Conservation (phyloP, 2,797 vertebrate genomes). For the Scyliorhinus canicula region DNA sequence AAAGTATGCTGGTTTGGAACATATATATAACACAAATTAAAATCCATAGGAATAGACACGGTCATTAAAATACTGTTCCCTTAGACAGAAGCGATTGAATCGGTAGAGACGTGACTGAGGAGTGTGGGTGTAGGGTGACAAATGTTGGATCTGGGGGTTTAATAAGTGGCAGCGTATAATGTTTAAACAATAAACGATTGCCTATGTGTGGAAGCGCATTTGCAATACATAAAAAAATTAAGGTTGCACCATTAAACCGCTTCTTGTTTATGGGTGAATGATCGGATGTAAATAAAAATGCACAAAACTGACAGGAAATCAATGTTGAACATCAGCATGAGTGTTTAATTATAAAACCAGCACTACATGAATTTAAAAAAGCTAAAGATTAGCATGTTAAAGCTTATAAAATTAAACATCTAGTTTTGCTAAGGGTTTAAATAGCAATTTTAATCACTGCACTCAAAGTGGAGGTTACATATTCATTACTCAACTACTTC, state of each 20-base stretch:
- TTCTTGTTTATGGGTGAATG: not conserved
- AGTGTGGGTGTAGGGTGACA: not conserved
- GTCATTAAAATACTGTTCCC: not conserved
- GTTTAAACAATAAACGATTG: not conserved
- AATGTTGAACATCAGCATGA: not conserved
- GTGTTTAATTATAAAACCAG: not conserved
- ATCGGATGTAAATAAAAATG: not conserved
- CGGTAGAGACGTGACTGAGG: not conserved
- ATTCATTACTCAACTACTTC: not conserved
- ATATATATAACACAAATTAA: not conserved
- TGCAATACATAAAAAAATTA: not conserved
- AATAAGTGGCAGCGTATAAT: not conserved
- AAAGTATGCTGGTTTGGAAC: not conserved
- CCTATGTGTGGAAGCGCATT: too few relatives aligned
- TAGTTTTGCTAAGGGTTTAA: not conserved
- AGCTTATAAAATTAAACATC: not conserved
- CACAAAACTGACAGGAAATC: not conserved
- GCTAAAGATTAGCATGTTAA: not conserved
- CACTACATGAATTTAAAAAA: not conserved
- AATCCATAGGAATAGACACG: not conserved
- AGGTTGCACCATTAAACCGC: not conserved
- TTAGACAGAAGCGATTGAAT: not conserved
- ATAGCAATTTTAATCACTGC: not conserved
- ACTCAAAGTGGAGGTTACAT: not conserved
- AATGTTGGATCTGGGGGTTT: not conserved